Base-by-base conservation (phyloP, 2,888 invertebrate genomes). In the Punctoribates punctum region DNA sequence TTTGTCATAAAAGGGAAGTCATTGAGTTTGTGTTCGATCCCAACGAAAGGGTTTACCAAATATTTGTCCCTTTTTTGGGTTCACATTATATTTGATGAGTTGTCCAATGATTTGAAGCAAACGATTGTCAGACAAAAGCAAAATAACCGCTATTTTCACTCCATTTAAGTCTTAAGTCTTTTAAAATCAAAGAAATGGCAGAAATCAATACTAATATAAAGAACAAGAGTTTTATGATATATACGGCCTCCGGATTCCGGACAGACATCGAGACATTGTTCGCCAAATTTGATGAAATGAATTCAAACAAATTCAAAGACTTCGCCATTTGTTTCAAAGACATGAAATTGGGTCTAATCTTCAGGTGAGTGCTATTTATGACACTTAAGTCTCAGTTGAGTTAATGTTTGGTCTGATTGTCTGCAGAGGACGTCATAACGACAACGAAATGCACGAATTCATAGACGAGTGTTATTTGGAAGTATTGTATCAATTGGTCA, bases 401-500 rank as follows among this genome's bases (percentile, higher is more conserved):
- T n/a, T n/a, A n/a, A n/a, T n/a, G n/a, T n/a, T n/a, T n/a, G n/a
- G n/a, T n/a, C n/a, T 6, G 11, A n/a, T 60, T 5, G 11, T 60
- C 20, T 60, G 60, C 67, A 67, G 67, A 6, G 67, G 67, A 38
- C 67, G 67, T 38, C 67, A 67, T n/a, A 67, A 67, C 25, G 67
- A 67, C 38, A 67, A 67, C 20, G 67, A 67, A 17, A 67, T 67
- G 67, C 67, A 38, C 20, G 67, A 67, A n/a, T 67, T 67, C 67
- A 67, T 67, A 3, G 67, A 67, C 9, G 67, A 67, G 20, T 17
- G 1, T 1, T 67, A 67, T 42, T n/a, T 67, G 20, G 67, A 67
- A 67, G 67, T 67, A 17, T 67, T 67, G 42, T 38, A 38, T 1
- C 67, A 67, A 38, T 67, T 67, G 42, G 38, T 67, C 11, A 67